phyloP scores from a whole-genome alignment of 2,888 invertebrate genomes.

The Prionchulus punctatus region DNA sequence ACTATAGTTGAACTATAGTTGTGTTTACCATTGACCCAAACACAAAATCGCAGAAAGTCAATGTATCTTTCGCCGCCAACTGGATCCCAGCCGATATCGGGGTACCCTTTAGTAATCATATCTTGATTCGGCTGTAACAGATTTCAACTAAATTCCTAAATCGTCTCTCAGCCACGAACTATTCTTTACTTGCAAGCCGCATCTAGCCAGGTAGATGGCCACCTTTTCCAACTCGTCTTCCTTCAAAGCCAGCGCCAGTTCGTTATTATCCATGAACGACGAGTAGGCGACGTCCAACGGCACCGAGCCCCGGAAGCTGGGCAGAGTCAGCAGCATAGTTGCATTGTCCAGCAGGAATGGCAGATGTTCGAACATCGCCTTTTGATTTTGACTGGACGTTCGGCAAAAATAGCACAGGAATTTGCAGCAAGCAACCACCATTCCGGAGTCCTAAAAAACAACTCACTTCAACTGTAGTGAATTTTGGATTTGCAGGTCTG shows the following conservation, averaged over 20 bases:
- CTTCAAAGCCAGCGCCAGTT: conserved; percentile 74
- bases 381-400: conserved; percentile 92
- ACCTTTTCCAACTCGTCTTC: conserved; percentile 98
- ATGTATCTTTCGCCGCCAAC: conserved; percentile 96
- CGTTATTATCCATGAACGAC: conserved; percentile 98
- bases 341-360: conserved; percentile 95
- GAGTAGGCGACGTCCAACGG: conserved; percentile 97
- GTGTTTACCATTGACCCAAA: conserved; percentile 81
- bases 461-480: no score
- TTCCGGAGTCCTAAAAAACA: conserved; percentile 59
- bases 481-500: no score
- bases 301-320: conserved; percentile 85
- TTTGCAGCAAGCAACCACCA: conserved; percentile 98
- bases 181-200: conserved; percentile 85
- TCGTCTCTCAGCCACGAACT: no score
- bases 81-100: conserved; percentile 99
- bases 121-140: conserved; percentile 76
- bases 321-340: conserved; percentile 79
- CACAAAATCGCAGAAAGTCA: conserved; percentile 92
- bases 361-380: conserved; percentile 99
- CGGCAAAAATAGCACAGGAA: conserved; percentile 99
- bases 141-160: no score
- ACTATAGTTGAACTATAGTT: no score
- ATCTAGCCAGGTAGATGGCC: conserved; percentile 86
- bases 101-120: conserved; percentile 88